Percentiles rank a stretch among this genome's conserved stretches.
phyloP scores from a whole-genome alignment of 37 sponge, comb jelly and placozoan species.

The Beroe ovata region DNA sequence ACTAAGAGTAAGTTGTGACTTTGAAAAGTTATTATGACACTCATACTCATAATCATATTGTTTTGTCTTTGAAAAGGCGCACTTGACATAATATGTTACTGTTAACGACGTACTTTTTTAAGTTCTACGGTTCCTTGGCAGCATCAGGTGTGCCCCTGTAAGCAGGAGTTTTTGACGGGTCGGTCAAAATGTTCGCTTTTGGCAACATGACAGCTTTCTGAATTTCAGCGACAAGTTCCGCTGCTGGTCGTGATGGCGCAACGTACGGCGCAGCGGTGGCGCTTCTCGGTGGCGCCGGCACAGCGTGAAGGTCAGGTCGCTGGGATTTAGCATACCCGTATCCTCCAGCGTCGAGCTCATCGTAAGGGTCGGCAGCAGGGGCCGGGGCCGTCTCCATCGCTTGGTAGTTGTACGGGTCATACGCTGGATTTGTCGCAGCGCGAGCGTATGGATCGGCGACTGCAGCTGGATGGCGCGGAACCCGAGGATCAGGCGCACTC shows the following conservation, averaged over 20 bases:
- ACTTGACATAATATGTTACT: too few species aligned
- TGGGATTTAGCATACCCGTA: not conserved
- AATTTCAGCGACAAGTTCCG: conserved; percentile 2
- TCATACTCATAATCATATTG: too few species aligned
- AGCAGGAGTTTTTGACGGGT: conserved; percentile 8
- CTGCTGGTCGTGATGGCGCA: conserved; percentile 53
- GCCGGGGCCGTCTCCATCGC: not conserved
- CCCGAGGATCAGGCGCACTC: not conserved
- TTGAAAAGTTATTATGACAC: too few species aligned
- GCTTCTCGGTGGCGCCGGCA: not conserved
- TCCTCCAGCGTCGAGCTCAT: conserved; percentile 16
- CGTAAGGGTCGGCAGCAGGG: not conserved
- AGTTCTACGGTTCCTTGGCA: too few species aligned
- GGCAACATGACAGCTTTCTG: not conserved
- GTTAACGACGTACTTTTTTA: too few species aligned
- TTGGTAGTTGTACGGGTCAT: not conserved
- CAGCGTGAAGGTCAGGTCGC: not conserved
- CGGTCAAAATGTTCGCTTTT: too few species aligned
- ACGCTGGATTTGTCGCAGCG: not conserved
- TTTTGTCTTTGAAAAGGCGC: too few species aligned
- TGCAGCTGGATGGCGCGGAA: conserved; percentile 6
- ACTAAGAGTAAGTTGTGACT: too few species aligned
- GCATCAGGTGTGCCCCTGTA: too few species aligned
- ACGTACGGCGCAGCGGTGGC: conserved; percentile 4
- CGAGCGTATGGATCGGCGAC: not conserved